Base-by-base conservation (phyloP, 2,797 vertebrate species). In the Pitangus sulphuratus region DNA sequence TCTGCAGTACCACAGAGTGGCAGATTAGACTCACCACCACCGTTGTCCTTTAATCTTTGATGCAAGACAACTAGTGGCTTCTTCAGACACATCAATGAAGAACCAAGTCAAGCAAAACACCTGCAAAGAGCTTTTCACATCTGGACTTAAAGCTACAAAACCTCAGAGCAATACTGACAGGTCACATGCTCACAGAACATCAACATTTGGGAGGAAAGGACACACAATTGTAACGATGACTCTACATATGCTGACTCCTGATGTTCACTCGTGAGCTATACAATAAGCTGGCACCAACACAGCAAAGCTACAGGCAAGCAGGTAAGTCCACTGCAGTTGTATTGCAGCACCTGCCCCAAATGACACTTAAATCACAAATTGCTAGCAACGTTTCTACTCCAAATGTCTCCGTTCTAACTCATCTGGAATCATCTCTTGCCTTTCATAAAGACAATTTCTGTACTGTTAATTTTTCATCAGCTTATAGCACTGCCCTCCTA, bases 171-270 rank as follows among this genome's bases (percentile, higher is more conserved):
- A 9, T n/a, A 53, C 12, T 51, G 51, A 56, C 16, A 33, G 15
- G 47, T n/a, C 42, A 51, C 56, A 51, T 0, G 0, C 15, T 74
- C 26, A 6, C 0, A 56, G n/a, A 69, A 57, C 37, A 47, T 30
- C 3, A 54, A 48, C 4, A 30, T 33, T 37, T 19, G 22, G 28
- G 33, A 75, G 16, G 8, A 56, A 54, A 75, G 44, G 3, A 68
- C 0, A 0, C 0, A 11, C 1, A 33, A 26, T 0, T 56, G 37
- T 13, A 62, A 40, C 30, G 45, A 51, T 28, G 17, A 51, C 26
- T 53, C 18, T 2, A 31, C 12, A 4, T 2, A 21, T 1, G 4
- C 5, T 57, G 40, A 68, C 37, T 68, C 37, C 39, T 6, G 42
- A 37, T 75, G 56, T 9, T 61, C 28, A 45, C 19, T 28, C 30